Base-by-base conservation (phyloP, 2,113 vertebrate species). In the Tylochromis polylepis region DNA sequence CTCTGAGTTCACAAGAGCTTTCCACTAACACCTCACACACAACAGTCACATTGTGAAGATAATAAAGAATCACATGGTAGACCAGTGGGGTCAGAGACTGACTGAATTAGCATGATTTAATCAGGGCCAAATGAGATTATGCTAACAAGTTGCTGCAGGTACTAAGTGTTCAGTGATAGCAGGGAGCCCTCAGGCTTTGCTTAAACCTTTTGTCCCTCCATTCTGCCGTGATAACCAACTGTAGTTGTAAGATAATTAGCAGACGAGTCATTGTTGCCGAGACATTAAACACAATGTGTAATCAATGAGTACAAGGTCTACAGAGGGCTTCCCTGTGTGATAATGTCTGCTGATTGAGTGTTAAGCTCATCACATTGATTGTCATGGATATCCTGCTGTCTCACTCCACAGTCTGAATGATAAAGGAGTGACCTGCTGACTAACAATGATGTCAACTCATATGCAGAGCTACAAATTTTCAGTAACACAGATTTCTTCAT, bases 71-170 rank as follows among this genome's bases (percentile, higher is more conserved):
- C 93, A 87, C 92, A 92, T 87, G 94, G 53, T 59, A 34, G 55
- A 65, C 87, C 84, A 53, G 80, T 85, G 86, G 92, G 88, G 89
- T 90, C 83, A 51, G 59, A 90, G 91, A 38, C 81, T 91, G 90
- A 93, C 87, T 93, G 84, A 94, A 95, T 95, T 94, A 95, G 75
- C 93, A 90, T 95, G 93, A 96, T 93, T 93, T 87, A 94, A 95
- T 95, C 93, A 94, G 41, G 78, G 85, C 72, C 83, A 89, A 95
- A 96, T 93, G 20, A 94, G 91, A 96, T 96, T 93, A 96, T 16
- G 34, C 85, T 91, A 93, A 94, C 92, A 94, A 95, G 91, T 94
- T 92, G 87, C 91, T 86, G 86, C 89, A 92, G 93, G 90, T 93
- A 85, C 87, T 81, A 84, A 92, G 88, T 83, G 79, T 80, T 91